Conservation (phyloP, 2,113 vertebrate genomes). For the Microtus montanus region DNA sequence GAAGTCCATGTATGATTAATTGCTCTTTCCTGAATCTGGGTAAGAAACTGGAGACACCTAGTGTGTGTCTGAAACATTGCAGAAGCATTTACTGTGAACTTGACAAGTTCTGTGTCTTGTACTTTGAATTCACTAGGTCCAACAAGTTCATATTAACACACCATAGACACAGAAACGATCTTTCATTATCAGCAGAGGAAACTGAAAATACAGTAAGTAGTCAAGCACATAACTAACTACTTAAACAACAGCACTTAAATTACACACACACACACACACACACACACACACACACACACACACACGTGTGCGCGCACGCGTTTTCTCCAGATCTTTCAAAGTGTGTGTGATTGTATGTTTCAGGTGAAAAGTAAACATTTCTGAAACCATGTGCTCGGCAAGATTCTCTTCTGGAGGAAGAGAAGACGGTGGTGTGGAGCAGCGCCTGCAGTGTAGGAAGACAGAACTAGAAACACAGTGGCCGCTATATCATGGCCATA, state of each 20-base stretch:
- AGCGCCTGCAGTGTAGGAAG: too few species aligned
- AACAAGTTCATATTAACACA: background rate
- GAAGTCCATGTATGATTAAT: conserved; percentile 18
- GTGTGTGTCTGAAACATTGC: conserved; percentile 24
- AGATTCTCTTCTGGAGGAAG: background rate
- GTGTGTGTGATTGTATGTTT: background rate
- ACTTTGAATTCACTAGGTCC: background rate
- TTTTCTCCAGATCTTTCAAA: background rate
- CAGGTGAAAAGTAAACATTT: background rate
- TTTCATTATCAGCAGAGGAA: background rate
- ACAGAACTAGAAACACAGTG: background rate
- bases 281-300: background rate
- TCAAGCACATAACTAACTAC: background rate
- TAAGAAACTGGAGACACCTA: conserved; percentile 57
- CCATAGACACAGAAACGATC: background rate
- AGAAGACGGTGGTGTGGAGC: background rate
- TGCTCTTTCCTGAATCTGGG: background rate
- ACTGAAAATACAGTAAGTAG: background rate
- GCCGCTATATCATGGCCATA: too few species aligned
- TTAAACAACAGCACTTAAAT: background rate
- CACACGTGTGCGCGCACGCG: accelerated
- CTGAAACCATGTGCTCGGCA: background rate
- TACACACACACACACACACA: background rate
- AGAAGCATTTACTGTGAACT: background rate
- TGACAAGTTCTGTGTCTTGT: background rate